phyloP scores from a whole-genome alignment of 2,797 vertebrate species.

The Agapornis canus region DNA sequence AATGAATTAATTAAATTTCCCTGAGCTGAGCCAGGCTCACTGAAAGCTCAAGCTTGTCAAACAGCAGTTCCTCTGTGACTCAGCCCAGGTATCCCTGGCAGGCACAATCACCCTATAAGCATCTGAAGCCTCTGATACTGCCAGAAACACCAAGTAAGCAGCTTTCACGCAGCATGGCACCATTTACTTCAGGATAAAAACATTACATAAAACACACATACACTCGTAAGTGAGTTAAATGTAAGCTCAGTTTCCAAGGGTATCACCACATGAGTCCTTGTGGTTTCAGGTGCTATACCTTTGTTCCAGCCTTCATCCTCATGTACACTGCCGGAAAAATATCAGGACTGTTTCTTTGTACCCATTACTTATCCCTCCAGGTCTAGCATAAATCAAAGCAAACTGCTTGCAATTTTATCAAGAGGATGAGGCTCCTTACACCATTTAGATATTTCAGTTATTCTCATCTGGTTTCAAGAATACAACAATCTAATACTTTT shows the following conservation, averaged over 20 bases:
- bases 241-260: not conserved
- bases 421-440: not conserved
- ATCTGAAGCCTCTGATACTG: not conserved
- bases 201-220: not conserved
- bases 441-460: not conserved
- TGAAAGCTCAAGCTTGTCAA: not conserved
- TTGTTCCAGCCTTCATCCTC: not conserved
- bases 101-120: not conserved
- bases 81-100: not conserved
- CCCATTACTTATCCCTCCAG: not conserved
- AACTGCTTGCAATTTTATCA: not conserved
- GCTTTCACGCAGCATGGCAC: not conserved
- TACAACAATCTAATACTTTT: not conserved
- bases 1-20: not conserved
- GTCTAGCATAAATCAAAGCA: not conserved
- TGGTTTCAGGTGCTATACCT: not conserved
- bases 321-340: not conserved
- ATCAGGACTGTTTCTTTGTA: not conserved
- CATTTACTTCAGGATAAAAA: not conserved
- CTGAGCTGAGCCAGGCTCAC: not conserved
- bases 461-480: not conserved
- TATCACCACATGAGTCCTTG: not conserved
- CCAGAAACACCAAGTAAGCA: not conserved
- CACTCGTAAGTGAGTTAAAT: not conserved
- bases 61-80: not conserved